A percentile compares a stretch with the other conserved stretches of the same genome.
Evolutionary conservation across 2,797 vertebrate species (phyloP).

Genomic region (Acestrorhynchus altus): DNA sequence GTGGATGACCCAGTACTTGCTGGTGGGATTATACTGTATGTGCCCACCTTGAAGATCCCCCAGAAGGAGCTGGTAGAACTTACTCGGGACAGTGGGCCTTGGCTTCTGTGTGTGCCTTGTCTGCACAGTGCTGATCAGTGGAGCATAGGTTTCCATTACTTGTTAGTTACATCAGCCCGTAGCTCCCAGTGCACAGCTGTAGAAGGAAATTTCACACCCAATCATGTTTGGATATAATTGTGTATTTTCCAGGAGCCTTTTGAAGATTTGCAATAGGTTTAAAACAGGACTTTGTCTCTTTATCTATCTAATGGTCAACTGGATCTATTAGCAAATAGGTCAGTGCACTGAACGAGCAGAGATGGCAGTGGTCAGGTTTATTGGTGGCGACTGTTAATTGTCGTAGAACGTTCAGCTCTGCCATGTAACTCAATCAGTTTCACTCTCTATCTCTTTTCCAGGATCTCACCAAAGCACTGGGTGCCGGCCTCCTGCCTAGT

Average conservation of each 20-base stretch:
- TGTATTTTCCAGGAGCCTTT: background rate
- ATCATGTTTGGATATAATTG: too few species aligned
- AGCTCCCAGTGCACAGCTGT: too few species aligned
- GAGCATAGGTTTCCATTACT: too few species aligned
- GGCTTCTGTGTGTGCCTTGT: too few species aligned
- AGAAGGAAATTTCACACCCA: too few species aligned
- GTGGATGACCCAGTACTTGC: too few species aligned
- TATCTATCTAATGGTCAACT: background rate
- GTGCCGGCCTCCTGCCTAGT: slow-evolving; percentile 87
- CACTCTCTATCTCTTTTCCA: slow-evolving; percentile 84
- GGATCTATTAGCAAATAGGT: background rate
- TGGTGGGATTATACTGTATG: too few species aligned
- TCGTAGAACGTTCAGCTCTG: background rate
- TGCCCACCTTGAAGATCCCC: too few species aligned
- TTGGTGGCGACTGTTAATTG: slow-evolving; percentile 2
- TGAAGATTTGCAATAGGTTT: background rate
- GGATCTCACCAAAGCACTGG: slow-evolving; percentile 90
- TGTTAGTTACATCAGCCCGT: too few species aligned
- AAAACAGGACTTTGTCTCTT: background rate
- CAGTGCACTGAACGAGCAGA: slow-evolving; percentile 2
- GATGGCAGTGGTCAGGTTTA: background rate
- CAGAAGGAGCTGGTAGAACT: too few species aligned
- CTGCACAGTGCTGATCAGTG: too few species aligned
- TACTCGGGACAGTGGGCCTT: too few species aligned
- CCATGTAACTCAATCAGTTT: slow-evolving; percentile 23